Evolutionary conservation across 2,888 invertebrate species (phyloP), one percentile per base, ranked within the genome.

Genomic region (Biston stratarius): DNA sequence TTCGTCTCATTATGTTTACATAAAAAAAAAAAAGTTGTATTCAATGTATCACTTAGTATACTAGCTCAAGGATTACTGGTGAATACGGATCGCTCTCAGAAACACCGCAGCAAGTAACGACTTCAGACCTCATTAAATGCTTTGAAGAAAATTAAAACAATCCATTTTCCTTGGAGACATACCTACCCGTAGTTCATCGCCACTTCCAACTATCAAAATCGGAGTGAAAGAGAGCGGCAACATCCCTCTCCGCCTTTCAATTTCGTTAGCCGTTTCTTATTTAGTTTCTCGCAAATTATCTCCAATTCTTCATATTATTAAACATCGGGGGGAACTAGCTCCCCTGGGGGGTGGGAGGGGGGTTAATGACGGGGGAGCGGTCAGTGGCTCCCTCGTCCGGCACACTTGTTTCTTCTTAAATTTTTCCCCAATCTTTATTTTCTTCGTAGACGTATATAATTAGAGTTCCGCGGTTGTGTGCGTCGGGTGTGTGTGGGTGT

Each of bases 251-350:
- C 85, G 88, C 92, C 92, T 92, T 92, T 93, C 92, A 93, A 92
- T 94, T 93, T 92, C 92, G 89, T 87, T 87, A 88, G 84, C 83
- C 92, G 92, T 91, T 93, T 92, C 93, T 94, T 94, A 94, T 94
- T 94, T 94, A 94, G 94, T 94, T 94, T 93, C 92, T 92, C 93
- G 93, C 94, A 94, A 94, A 94, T 94, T 94, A 94, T 94, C 93
- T 92, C 94, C 94, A 93, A 94, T 94, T 94, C 94, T 93, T 94
- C 94, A 94, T 94, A 94, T 94, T 93, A 94, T 94, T 94, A 94
- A 93, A 93, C 94, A 93, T 91, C 92, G 91, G 92, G 92, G 89
- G 87, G 89, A 90, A 88, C 89, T 89, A 89, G 83, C 87, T 87
- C 81, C 89, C 87, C 80, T 58, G 65, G 74, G 75, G 72, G 75